A percentile compares a stretch with the other conserved stretches of the same genome.
These are phyloP conservation scores for Bellardia pandia DNA, from an alignment of 2,888 invertebrate genomes.

Conservation along the genomic window DNA sequence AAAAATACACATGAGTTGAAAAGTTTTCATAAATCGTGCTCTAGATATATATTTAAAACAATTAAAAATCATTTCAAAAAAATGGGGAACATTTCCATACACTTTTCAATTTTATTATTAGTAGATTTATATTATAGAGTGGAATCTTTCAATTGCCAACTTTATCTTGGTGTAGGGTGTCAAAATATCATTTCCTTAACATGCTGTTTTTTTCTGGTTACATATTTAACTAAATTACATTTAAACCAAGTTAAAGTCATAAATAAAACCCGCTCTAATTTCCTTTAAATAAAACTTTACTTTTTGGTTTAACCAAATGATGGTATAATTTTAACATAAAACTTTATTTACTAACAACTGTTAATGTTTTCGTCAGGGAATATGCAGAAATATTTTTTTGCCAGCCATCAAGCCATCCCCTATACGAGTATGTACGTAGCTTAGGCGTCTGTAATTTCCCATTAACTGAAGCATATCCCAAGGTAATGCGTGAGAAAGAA, in stretches of 20 bases:
- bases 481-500: constrained; percentile 83
- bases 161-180: not conserved
- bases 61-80: not conserved
- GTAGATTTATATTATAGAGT: not conserved
- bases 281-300: not conserved
- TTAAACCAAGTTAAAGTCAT: not conserved
- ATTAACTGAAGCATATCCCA: constrained; percentile 82
- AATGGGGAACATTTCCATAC: not conserved
- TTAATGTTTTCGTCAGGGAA: constrained; percentile 11
- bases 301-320: not conserved
- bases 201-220: not conserved
- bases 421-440: not conserved
- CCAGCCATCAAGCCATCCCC: not conserved
- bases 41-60: not conserved
- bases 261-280: constrained; percentile 24
- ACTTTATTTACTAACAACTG: constrained; percentile 10
- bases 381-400: constrained; percentile 13
- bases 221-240: not conserved
- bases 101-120: not conserved
- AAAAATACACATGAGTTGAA: constrained; percentile 5
- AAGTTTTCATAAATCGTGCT: not conserved
- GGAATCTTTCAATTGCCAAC: not conserved
- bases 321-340: constrained; percentile 20
- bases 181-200: constrained; percentile 16
- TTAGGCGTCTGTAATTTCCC: constrained; percentile 67